These are phyloP conservation scores for Macrosiphum euphorbiae DNA, from an alignment of 2,888 invertebrate genomes.

Conservation along the genomic window DNA sequence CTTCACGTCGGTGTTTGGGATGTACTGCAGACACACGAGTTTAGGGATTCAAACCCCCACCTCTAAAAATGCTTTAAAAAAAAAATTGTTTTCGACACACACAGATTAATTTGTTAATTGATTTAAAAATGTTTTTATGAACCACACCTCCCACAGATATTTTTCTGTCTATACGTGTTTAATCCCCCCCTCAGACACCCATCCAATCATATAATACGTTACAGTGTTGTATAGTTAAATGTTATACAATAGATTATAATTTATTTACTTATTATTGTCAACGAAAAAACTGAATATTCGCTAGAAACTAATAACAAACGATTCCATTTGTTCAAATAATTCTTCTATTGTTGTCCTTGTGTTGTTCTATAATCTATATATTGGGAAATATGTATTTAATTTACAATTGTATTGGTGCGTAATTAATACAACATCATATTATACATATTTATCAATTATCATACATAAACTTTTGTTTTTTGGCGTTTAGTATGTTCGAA, in stretches of 20 bases:
- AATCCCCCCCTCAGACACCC: too few species aligned
- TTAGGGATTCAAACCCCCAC: neutral
- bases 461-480: neutral
- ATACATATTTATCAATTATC: neutral
- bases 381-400: neutral
- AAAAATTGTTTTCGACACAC: neutral
- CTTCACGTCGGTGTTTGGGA: neutral
- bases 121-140: neutral
- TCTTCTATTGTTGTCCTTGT: neutral
- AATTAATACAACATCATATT: neutral
- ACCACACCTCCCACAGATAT: neutral
- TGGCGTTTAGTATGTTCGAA: neutral
- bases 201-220: neutral
- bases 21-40: neutral
- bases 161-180: neutral
- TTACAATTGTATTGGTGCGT: neutral
- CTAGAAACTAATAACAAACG: neutral
- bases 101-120: neutral
- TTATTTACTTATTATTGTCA: neutral
- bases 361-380: neutral
- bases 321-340: neutral
- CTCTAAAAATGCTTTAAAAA: neutral
- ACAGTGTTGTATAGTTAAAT: too few species aligned
- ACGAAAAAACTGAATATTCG: neutral
- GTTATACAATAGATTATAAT: too few species aligned